These are phyloP conservation scores for Rhynchomys soricoides DNA, from an alignment of 2,113 vertebrate species.

Conservation along the genomic window DNA sequence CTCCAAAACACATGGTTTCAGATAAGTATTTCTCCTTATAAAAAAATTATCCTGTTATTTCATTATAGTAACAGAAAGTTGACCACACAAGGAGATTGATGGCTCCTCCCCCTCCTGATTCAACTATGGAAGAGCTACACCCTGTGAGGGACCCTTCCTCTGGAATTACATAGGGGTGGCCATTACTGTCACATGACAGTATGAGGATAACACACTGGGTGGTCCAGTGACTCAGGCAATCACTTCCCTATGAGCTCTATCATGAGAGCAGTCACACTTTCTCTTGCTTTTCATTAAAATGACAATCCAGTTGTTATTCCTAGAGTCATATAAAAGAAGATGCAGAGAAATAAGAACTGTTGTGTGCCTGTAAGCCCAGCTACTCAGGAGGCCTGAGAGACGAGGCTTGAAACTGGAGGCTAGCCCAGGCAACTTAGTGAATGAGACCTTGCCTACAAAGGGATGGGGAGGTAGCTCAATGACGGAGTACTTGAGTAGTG, in stretches of 20 bases:
- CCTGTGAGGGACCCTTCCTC: too few relatives aligned
- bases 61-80: background rate
- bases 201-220: background rate
- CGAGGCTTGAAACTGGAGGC: background rate
- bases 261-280: background rate
- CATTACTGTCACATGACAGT: background rate
- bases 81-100: background rate
- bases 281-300: background rate
- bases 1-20: background rate
- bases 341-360: background rate
- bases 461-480: background rate
- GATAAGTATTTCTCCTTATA: background rate
- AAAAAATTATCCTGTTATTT: background rate
- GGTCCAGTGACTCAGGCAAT: background rate
- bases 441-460: background rate
- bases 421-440: background rate
- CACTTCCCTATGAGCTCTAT: accelerated
- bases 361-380: background rate
- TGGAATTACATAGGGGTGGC: background rate
- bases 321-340: background rate
- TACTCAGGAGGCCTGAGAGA: background rate
- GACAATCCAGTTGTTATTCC: background rate
- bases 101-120: background rate
- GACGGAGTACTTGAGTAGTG: background rate
- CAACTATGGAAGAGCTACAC: background rate